These are phyloP conservation scores for Noctua comes DNA, from an alignment of 2,888 invertebrate species.

Conservation along the genomic window DNA sequence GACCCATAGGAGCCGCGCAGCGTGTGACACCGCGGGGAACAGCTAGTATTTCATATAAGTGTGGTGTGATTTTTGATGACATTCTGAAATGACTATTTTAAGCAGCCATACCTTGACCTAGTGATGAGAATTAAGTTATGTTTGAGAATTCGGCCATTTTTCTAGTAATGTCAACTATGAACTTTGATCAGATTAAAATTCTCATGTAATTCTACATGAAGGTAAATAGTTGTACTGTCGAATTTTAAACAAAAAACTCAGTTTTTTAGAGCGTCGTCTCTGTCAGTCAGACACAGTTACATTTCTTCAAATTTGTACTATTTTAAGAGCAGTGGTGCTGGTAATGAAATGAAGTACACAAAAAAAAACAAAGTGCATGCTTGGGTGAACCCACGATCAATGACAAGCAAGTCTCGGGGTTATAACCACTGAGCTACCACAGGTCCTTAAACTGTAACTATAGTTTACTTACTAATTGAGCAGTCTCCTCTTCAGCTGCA, in stretches of 20 bases:
- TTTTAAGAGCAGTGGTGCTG: background rate
- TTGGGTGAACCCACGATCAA: background rate
- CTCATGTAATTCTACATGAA: background rate
- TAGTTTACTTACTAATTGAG: slow-evolving; percentile 91
- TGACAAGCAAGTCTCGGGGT: background rate
- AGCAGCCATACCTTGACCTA: background rate
- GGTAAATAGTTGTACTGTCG: background rate
- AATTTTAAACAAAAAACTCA: background rate
- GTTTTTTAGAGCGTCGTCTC: background rate
- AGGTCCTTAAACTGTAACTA: background rate
- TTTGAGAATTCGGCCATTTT: background rate
- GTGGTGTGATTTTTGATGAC: background rate
- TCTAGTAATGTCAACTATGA: background rate
- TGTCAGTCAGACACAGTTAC: background rate
- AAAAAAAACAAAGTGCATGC: background rate
- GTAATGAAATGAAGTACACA: background rate
- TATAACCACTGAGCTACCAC: background rate
- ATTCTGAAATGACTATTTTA: background rate
- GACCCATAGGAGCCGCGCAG: no score
- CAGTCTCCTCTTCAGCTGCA: slow-evolving; percentile 94
- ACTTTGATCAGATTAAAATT: background rate
- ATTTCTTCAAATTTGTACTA: background rate
- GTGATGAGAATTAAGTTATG: background rate
- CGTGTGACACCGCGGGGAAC: no score
- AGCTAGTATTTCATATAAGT: no score